Conservation (phyloP, 2,113 vertebrate genomes). For the Mungos mungo region DNA sequence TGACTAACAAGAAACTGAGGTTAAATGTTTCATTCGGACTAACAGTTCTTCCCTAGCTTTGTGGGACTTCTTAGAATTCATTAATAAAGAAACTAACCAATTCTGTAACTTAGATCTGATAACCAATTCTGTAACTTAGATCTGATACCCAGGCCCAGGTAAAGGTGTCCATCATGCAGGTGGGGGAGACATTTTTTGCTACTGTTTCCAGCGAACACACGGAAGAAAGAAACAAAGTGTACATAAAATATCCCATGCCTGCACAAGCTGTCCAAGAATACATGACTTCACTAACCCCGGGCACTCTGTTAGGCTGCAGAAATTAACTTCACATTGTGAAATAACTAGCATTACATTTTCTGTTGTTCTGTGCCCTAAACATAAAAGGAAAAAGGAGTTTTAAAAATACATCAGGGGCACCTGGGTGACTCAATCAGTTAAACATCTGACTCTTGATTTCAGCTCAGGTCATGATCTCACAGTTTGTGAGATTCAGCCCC, state of each 20-base stretch:
- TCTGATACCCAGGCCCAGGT: background rate
- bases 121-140: background rate
- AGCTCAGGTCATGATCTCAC: no score
- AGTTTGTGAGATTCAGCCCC: no score
- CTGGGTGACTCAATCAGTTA: no score
- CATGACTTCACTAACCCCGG: background rate
- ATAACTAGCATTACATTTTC: background rate
- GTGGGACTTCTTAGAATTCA: background rate
- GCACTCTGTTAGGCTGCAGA: background rate
- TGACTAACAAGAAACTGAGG: background rate
- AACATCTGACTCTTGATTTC: no score
- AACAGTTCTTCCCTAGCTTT: background rate
- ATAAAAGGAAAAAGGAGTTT: background rate
- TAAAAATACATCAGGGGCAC: background rate
- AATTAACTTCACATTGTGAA: background rate
- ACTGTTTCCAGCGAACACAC: background rate
- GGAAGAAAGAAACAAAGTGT: background rate
- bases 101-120: background rate
- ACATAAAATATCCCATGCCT: background rate
- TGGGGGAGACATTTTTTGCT: background rate
- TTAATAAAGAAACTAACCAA: background rate
- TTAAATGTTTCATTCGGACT: background rate
- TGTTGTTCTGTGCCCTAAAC: background rate
- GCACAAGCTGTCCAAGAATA: background rate
- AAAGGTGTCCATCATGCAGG: background rate